These are phyloP conservation scores for Zapornia atra DNA, from an alignment of 2,113 vertebrate species.

Conservation along the genomic window DNA sequence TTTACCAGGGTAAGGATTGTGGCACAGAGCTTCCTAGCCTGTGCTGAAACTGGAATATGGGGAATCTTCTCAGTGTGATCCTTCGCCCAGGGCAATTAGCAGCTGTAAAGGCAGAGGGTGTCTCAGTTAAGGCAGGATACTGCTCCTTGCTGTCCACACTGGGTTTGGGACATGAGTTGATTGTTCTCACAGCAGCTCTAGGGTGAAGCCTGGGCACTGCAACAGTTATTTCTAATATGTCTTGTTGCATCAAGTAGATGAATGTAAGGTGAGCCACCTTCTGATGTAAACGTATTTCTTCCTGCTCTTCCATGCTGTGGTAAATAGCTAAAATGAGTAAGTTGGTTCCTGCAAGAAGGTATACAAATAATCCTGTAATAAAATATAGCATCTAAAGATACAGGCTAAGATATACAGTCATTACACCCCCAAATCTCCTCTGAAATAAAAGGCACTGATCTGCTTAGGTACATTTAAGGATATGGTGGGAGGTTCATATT, in stretches of 20 bases:
- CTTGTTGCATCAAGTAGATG: neutral
- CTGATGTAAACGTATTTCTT: neutral
- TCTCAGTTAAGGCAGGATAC: neutral
- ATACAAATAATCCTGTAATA: neutral
- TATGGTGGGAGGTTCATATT: neutral
- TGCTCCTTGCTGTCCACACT: rapidly evolving
- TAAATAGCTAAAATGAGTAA: rapidly evolving
- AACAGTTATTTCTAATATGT: neutral
- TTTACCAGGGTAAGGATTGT: neutral
- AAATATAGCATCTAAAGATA: neutral
- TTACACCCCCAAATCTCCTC: neutral
- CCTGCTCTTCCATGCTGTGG: neutral
- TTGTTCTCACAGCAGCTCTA: neutral
- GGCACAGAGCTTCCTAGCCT: neutral
- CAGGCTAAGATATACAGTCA: neutral
- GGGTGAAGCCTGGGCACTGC: neutral
- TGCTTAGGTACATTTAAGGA: neutral
- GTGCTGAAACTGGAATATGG: neutral
- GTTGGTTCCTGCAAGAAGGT: neutral
- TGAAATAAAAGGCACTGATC: neutral
- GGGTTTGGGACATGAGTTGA: neutral
- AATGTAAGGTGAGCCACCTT: neutral
- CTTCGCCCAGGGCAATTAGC: neutral
- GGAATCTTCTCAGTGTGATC: rapidly evolving
- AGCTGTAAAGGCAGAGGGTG: neutral